Percentiles rank a stretch among this genome's conserved stretches.
These are phyloP conservation scores for Drosophila tristis DNA, from an alignment of 1,140 invertebrate genomes.

Conservation along the genomic window DNA sequence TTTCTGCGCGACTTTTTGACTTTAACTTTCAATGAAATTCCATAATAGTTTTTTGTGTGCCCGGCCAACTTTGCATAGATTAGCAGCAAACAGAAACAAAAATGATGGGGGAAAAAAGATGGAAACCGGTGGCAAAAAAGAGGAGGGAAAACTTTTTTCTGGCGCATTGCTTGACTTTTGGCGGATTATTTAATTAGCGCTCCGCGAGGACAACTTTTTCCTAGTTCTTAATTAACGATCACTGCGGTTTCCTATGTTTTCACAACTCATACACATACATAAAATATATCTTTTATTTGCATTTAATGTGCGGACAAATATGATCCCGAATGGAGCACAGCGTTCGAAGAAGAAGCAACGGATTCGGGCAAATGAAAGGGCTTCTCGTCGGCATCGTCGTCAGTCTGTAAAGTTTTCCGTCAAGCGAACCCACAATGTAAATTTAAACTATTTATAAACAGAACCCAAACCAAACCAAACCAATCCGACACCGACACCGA, in stretches of 20 bases:
- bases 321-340: too few relatives aligned
- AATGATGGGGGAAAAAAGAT: conserved; percentile 5
- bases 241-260: not conserved
- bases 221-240: conserved; percentile 23
- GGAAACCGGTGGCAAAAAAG: conserved; percentile 2
- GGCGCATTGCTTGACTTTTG: conserved; percentile 13
- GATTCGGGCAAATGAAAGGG: conserved; percentile 3
- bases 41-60: conserved; percentile 55
- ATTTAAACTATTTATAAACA: conserved; percentile 43
- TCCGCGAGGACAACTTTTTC: conserved; percentile 16
- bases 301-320: not conserved
- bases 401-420: conserved; percentile 32
- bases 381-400: not conserved
- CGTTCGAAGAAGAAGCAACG: too few relatives aligned
- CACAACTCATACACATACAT: not conserved
- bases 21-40: conserved; percentile 73
- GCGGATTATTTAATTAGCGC: conserved; percentile 59
- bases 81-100: conserved; percentile 41
- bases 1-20: conserved; percentile 63
- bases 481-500: conserved; percentile 1
- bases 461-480: conserved; percentile 10
- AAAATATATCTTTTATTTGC: not conserved
- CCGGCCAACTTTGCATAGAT: conserved; percentile 59
- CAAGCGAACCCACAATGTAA: conserved; percentile 35
- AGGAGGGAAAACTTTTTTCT: conserved; percentile 15